phyloP scores from a whole-genome alignment of 64 coral and sea anemone species.

The Acropora yongei region DNA sequence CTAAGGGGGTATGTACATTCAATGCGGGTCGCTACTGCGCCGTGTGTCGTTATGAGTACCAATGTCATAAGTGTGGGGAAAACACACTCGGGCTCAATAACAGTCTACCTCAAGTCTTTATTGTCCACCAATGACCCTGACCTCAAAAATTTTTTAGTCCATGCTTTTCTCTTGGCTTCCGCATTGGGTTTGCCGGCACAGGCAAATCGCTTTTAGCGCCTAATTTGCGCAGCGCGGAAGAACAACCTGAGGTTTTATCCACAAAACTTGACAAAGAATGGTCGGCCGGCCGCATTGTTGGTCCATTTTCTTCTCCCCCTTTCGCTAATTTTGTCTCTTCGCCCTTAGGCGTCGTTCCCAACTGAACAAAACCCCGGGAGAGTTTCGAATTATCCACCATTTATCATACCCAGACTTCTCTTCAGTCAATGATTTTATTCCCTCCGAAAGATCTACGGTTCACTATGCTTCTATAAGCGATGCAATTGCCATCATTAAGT shows the following conservation, averaged over 20 bases:
- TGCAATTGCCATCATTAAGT: slow-evolving; percentile 23
- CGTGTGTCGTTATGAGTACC: too few species aligned
- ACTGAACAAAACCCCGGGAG: not conserved
- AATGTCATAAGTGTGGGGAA: too few species aligned
- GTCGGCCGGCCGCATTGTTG: not conserved
- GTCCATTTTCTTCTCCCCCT: not conserved
- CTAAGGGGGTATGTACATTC: not conserved
- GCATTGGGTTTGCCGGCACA: not conserved
- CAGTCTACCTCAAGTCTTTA: too few species aligned
- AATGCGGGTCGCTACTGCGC: slow-evolving; percentile 27
- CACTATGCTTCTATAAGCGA: slow-evolving; percentile 15
- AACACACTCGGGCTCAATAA: too few species aligned
- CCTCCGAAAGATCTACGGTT: not conserved
- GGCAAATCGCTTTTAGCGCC: not conserved
- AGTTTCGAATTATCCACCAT: not conserved
- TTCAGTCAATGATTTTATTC: not conserved
- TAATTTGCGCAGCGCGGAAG: too few species aligned
- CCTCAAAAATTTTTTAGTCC: not conserved
- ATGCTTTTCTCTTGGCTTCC: not conserved
- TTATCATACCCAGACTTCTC: not conserved
- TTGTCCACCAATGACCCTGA: not conserved
- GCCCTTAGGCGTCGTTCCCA: not conserved
- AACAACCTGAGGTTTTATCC: not conserved
- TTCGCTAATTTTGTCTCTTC: not conserved
- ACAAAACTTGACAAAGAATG: not conserved